Percentiles rank a stretch among this genome's conserved stretches.
These are phyloP conservation scores for Numida meleagris DNA, from an alignment of 2,113 vertebrate species.

Conservation along the genomic window DNA sequence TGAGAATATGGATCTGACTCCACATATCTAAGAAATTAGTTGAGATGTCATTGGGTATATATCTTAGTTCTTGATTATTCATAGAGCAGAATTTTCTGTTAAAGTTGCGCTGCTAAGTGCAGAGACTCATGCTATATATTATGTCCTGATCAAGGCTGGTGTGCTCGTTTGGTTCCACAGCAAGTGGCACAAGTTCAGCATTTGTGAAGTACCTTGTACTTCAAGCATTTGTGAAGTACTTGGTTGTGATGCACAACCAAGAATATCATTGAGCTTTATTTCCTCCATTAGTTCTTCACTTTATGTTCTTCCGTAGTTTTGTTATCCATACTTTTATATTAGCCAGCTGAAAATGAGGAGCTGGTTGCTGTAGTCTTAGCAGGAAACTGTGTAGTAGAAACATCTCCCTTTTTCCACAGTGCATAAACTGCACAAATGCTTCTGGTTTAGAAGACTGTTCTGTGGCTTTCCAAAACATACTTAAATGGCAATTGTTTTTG, in stretches of 20 bases:
- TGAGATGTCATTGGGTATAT: not conserved
- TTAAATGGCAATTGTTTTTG: not conserved
- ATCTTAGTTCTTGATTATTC: not conserved
- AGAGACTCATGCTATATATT: not conserved
- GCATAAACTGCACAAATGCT: not conserved
- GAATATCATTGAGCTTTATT: not conserved
- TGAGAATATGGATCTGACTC: not conserved
- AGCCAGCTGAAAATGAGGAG: not conserved
- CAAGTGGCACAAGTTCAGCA: fast-evolving
- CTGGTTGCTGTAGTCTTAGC: not conserved
- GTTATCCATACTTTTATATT: not conserved
- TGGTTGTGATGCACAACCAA: not conserved
- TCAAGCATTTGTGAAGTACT: not conserved
- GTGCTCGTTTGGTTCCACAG: not conserved
- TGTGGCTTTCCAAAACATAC: not conserved
- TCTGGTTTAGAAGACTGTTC: not conserved
- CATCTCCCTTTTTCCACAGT: not conserved
- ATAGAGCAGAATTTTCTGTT: not conserved
- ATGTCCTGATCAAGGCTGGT: not conserved
- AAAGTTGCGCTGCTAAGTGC: not conserved
- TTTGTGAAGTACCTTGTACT: not conserved
- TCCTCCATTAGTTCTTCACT: not conserved
- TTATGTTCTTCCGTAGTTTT: not conserved
- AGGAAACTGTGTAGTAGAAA: not conserved
- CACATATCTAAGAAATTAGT: not conserved